Evolutionary conservation across 2,888 invertebrate species (phyloP), one percentile per base, ranked within the genome.

Genomic region (Dyspetes luteomarginatus): DNA sequence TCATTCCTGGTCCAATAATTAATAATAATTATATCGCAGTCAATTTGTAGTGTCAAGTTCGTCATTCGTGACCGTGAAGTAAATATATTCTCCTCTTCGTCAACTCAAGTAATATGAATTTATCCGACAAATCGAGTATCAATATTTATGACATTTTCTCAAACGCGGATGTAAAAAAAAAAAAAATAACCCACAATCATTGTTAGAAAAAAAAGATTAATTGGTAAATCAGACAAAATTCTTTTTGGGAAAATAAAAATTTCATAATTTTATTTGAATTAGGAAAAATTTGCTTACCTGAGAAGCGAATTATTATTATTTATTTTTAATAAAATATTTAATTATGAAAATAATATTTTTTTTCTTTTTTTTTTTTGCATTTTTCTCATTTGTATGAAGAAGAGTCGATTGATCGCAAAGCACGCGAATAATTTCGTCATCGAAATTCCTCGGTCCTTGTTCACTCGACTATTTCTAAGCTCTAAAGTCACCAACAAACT

Each of bases 371-470:
- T 9, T 0, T 36, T 4, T 36, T 2, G 12, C 9, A 36, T 36
- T 36, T 36, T 9, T 36, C 7, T 36, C 36, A n/a, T n/a, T n/a
- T n/a, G n/a, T n/a, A n/a, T n/a, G 36, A 36, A 36, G 12, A 36
- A 36, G 12, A 36, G 12, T 9, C 30, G 67, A 78, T 68, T 26
- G 36, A 58, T 22, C 22, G 12, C 17, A 15, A 48, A 19, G 19
- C 55, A 52, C 30, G 22, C 17, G 71, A 75, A 68, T 48, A 71
- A 73, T 65, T 50, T 65, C 75, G 69, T 71, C 65, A 75, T 75
- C 52, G 43, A 65, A 65, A 75, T 67, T 64, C 74, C 50, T 79
- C 43, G 12, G 55, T 67, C 22, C 12, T n/a, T n/a, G 36, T 26
- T 52, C 60, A 24, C 36, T 43, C 50, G 19, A 56, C 41, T 56